These are phyloP conservation scores for Trididemnum miniatum DNA, from an alignment of 23 tunicate genomes.

Conservation along the genomic window DNA sequence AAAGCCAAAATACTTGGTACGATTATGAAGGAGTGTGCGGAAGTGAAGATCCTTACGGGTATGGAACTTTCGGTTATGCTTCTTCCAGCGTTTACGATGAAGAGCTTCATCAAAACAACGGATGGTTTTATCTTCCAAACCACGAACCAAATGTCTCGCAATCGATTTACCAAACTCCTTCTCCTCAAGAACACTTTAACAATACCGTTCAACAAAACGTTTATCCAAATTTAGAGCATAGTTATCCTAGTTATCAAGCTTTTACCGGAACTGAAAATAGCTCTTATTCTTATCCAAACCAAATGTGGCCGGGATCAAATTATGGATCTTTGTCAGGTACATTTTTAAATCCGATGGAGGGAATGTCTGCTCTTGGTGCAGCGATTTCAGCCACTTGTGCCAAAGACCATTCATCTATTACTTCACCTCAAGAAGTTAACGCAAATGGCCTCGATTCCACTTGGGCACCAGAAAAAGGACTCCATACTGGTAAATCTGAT, in stretches of 20 bases:
- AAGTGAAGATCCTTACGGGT: slow-evolving; percentile 51
- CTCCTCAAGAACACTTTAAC: not conserved
- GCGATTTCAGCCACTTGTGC: slow-evolving; percentile 42
- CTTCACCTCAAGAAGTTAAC: not conserved
- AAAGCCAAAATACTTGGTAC: not conserved
- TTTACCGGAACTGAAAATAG: not conserved
- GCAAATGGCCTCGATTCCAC: not conserved
- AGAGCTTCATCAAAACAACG: slow-evolving; percentile 64
- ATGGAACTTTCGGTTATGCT: slow-evolving; percentile 68
- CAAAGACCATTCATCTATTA: not conserved
- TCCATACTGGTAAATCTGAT: not conserved
- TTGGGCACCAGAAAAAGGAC: not conserved
- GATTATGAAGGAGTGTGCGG: not conserved
- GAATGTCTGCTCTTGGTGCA: slow-evolving; percentile 32
- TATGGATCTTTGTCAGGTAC: slow-evolving; percentile 44
- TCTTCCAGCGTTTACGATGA: slow-evolving; percentile 81
- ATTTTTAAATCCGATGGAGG: slow-evolving; percentile 25
- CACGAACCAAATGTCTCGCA: slow-evolving; percentile 1
- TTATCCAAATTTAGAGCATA: not conserved
- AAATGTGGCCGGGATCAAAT: slow-evolving; percentile 11
- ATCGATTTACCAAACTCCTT: not conserved
- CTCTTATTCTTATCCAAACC: not conserved
- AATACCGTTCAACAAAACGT: not conserved
- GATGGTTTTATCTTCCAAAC: slow-evolving; percentile 70
- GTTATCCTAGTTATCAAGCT: not conserved